Evolutionary conservation across 2,888 invertebrate genomes (phyloP).

Genomic region (Mantis religiosa): DNA sequence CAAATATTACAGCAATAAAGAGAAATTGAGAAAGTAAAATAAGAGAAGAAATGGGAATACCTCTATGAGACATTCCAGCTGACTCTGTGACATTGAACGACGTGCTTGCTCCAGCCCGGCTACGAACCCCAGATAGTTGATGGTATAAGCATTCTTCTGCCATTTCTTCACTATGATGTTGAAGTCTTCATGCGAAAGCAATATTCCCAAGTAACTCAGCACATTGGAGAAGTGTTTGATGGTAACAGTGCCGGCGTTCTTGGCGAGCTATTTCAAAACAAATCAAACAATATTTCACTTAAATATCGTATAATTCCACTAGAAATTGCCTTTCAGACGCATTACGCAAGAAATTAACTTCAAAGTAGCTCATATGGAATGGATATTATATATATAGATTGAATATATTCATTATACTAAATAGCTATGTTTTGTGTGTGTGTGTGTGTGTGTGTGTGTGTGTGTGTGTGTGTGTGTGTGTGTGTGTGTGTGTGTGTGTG

Average conservation of each 20-base stretch:
- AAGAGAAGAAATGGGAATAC: background rate
- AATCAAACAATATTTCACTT: background rate
- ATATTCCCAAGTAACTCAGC: constrained; percentile 64
- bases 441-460: too few relatives aligned
- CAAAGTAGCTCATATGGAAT: too few relatives aligned
- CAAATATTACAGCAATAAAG: too few relatives aligned
- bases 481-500: too few relatives aligned
- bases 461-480: too few relatives aligned
- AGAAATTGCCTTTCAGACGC: too few relatives aligned
- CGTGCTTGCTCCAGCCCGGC: constrained; percentile 58
- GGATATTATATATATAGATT: too few relatives aligned
- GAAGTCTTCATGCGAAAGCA: constrained; percentile 67
- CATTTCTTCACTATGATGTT: constrained; percentile 69
- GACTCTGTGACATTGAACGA: background rate
- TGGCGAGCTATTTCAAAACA: constrained; percentile 55
- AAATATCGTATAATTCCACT: background rate
- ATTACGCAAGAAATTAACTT: too few relatives aligned
- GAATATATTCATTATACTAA: too few relatives aligned
- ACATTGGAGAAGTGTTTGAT: constrained; percentile 73
- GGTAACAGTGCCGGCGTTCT: constrained; percentile 70
- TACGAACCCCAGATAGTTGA: constrained; percentile 74
- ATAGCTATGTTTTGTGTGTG: too few relatives aligned
- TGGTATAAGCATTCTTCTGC: constrained; percentile 68
- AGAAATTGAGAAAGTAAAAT: too few relatives aligned
- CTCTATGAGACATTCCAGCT: background rate